A percentile compares a stretch with the other conserved stretches of the same genome.
Conservation (phyloP, 2,113 vertebrate genomes). For the Sebastes fasciatus region DNA sequence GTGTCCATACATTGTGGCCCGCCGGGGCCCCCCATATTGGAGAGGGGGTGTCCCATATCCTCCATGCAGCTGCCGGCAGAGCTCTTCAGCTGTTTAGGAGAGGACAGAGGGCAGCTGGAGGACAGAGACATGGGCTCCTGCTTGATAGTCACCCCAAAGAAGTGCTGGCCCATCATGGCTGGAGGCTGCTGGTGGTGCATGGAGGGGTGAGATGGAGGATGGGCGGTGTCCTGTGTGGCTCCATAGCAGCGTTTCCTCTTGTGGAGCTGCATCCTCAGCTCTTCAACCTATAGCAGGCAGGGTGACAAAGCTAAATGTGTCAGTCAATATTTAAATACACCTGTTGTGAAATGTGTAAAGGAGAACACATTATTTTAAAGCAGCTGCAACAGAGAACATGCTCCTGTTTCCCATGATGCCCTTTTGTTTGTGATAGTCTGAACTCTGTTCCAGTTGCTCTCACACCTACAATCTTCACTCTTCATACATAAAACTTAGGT, state of each 20-base stretch:
- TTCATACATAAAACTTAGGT: too few species aligned
- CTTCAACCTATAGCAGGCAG: constrained; percentile 87
- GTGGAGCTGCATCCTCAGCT: constrained; percentile 94
- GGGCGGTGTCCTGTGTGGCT: constrained; percentile 72
- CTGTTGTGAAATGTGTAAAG: background rate
- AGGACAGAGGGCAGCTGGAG: constrained; percentile 92
- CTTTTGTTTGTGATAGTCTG: too few species aligned
- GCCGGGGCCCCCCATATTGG: constrained; percentile 76
- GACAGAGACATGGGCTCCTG: constrained; percentile 87
- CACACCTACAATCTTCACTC: too few species aligned
- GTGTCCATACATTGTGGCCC: constrained; percentile 85
- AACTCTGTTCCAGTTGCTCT: too few species aligned
- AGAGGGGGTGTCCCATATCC: constrained; percentile 78
- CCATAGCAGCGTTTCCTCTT: constrained; percentile 88
- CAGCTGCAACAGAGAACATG: background rate
- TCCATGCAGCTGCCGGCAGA: constrained; percentile 80
- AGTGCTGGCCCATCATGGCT: constrained; percentile 81
- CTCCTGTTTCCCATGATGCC: too few species aligned
- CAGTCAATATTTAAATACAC: background rate
- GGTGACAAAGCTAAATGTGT: background rate
- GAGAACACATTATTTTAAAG: background rate
- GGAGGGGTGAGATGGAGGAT: constrained; percentile 63
- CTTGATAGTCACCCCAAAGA: constrained; percentile 91
- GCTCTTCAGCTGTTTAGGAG: constrained; percentile 84
- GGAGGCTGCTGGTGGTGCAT: constrained; percentile 76